Evolutionary conservation across 2,797 vertebrate genomes (phyloP).

Genomic region (Intellagama lesueurii): DNA sequence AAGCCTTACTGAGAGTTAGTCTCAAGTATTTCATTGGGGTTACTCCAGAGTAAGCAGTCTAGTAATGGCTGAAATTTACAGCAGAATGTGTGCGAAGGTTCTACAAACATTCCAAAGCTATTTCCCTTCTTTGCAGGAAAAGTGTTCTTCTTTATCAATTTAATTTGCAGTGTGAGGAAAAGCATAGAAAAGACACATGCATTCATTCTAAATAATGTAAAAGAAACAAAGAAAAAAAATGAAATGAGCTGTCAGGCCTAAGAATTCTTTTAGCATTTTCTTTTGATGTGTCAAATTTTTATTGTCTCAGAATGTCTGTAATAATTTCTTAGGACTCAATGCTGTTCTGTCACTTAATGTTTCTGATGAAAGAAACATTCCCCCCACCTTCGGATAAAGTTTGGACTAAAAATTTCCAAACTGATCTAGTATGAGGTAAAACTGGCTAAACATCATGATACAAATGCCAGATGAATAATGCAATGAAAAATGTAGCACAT

Average conservation of each 20-base stretch:
- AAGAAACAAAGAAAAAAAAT: conserved; percentile 72
- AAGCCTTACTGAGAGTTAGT: not conserved
- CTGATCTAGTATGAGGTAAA: conserved; percentile 8
- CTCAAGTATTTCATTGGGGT: not conserved
- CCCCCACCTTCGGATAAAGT: conserved; percentile 33
- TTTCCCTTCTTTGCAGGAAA: conserved; percentile 31
- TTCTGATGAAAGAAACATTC: conserved; percentile 38
- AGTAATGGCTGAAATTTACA: not conserved
- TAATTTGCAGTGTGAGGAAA: conserved; percentile 57
- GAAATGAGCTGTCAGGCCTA: conserved; percentile 74
- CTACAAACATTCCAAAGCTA: conserved; percentile 48
- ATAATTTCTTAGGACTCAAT: conserved; percentile 68
- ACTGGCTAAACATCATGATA: conserved; percentile 24
- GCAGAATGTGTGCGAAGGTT: conserved; percentile 45
- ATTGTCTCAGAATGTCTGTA: conserved; percentile 73
- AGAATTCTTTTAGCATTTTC: conserved; percentile 75
- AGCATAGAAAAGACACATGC: conserved; percentile 62
- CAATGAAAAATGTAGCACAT: conserved; percentile 2
- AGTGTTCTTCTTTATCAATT: conserved; percentile 64
- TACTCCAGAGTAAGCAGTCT: not conserved
- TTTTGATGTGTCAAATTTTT: conserved; percentile 75
- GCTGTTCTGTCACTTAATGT: conserved; percentile 67
- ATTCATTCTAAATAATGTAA: conserved; percentile 72
- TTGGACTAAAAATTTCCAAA: conserved; percentile 13
- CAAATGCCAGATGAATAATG: conserved; percentile 24